Conservation (phyloP, 2,797 vertebrate species). For the Cichlasoma orientale region DNA sequence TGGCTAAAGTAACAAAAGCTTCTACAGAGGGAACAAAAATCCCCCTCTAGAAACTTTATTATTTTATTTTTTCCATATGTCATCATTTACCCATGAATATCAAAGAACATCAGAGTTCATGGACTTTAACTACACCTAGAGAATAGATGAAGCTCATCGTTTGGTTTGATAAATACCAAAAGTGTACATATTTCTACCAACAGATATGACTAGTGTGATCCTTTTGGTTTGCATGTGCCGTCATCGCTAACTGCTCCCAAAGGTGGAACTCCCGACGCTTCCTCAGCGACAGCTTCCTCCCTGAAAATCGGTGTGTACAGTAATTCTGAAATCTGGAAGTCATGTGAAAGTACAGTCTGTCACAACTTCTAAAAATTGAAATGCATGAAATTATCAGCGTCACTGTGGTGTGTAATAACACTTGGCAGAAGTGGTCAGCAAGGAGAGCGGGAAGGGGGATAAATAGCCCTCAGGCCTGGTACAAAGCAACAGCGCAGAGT, state of each 20-base stretch:
- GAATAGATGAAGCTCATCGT: background rate
- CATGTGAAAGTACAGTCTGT: background rate
- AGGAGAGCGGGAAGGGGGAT: background rate
- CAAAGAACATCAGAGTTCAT: background rate
- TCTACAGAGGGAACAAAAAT: background rate
- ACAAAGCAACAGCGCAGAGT: background rate
- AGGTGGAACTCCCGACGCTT: background rate
- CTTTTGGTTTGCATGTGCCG: background rate
- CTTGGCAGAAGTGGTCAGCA: background rate
- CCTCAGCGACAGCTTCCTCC: background rate
- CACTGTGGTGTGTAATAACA: background rate
- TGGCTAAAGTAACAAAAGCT: slow-evolving; percentile 35
- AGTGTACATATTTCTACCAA: background rate
- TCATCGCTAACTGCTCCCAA: background rate
- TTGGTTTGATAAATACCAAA: background rate
- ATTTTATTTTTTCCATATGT: background rate
- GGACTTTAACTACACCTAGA: background rate
- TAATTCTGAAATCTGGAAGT: background rate
- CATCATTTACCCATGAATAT: slow-evolving; percentile 4
- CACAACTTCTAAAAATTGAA: background rate
- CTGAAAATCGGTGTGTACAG: background rate
- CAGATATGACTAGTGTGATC: background rate
- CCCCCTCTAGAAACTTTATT: background rate
- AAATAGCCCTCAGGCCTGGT: background rate
- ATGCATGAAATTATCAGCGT: background rate